A percentile compares a stretch with the other conserved stretches of the same genome.
phyloP scores from a whole-genome alignment of 2,797 vertebrate species.

The Eospalax fontanierii region DNA sequence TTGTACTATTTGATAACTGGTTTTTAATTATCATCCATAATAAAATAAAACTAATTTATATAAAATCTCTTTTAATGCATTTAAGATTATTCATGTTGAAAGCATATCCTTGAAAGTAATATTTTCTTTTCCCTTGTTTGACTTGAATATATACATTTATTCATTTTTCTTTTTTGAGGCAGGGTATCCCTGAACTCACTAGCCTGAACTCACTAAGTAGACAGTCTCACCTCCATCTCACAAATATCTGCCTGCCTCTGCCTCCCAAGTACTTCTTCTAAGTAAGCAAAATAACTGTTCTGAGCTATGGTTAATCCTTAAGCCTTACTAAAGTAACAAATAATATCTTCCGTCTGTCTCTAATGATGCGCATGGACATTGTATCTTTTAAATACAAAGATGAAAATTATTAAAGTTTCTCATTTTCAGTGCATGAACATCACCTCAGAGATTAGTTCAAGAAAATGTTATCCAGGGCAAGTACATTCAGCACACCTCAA shows the following conservation, averaged over 20 bases:
- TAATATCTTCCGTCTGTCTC: neutral
- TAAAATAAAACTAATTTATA: neutral
- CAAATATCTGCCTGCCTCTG: too few species aligned
- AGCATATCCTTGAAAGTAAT: too few species aligned
- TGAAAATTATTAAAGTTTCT: neutral
- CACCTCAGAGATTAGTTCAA: neutral
- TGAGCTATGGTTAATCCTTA: neutral
- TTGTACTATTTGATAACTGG: neutral
- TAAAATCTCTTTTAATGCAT: neutral
- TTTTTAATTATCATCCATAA: neutral
- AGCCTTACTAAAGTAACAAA: neutral
- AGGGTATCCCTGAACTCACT: too few species aligned
- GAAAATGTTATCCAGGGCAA: neutral
- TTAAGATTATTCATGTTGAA: neutral
- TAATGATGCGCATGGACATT: neutral
- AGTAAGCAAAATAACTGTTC: neutral
- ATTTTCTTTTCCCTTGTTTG: neutral
- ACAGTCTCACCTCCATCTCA: too few species aligned
- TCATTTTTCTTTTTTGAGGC: too few species aligned
- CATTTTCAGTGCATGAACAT: neutral
- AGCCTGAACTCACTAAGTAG: too few species aligned
- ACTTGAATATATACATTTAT: too few species aligned
- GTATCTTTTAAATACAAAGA: neutral
- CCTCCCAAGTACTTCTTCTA: too few species aligned
- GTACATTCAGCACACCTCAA: neutral